Percentiles rank a stretch among this genome's conserved stretches.
Evolutionary conservation across 2,888 invertebrate genomes (phyloP).

Genomic region (Leucania comma): DNA sequence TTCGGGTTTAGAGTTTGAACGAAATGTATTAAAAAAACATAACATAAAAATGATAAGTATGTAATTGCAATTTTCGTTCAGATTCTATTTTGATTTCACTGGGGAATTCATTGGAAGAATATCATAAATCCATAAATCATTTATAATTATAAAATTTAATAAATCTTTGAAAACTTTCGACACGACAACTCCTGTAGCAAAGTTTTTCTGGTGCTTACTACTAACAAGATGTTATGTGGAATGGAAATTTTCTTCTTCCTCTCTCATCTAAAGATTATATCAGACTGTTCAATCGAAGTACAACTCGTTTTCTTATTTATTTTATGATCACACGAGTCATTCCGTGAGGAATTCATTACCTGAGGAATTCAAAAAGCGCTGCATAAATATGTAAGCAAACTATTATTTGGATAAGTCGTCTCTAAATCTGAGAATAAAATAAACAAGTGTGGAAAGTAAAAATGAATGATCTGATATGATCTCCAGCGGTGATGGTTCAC

Average conservation of each 20-base stretch:
- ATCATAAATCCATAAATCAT: slow-evolving; percentile 1
- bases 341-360: too few species aligned
- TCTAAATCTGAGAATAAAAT: not conserved
- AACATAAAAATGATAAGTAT: not conserved
- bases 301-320: not conserved
- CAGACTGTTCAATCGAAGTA: not conserved
- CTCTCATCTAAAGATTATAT: slow-evolving; percentile 37
- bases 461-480: slow-evolving; percentile 15
- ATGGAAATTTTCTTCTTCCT: slow-evolving; percentile 26
- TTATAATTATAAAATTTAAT: not conserved
- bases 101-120: slow-evolving; percentile 16
- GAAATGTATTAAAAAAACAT: not conserved
- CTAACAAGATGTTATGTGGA: slow-evolving; percentile 67
- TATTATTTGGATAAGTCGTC: too few species aligned
- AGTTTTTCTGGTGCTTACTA: slow-evolving; percentile 54
- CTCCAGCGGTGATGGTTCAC: slow-evolving; percentile 51
- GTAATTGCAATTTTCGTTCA: slow-evolving; percentile 22
- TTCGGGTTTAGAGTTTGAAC: slow-evolving; percentile 26
- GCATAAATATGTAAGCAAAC: too few species aligned
- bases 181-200: slow-evolving; percentile 48
- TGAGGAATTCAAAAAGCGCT: too few species aligned
- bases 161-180: slow-evolving; percentile 2
- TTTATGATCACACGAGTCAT: not conserved
- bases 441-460: not conserved
- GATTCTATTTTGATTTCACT: slow-evolving; percentile 21